phyloP scores from a whole-genome alignment of 30 jellyfish, hydroid and myxozoan species.

The Hydractinia symbiolongicarpus region DNA sequence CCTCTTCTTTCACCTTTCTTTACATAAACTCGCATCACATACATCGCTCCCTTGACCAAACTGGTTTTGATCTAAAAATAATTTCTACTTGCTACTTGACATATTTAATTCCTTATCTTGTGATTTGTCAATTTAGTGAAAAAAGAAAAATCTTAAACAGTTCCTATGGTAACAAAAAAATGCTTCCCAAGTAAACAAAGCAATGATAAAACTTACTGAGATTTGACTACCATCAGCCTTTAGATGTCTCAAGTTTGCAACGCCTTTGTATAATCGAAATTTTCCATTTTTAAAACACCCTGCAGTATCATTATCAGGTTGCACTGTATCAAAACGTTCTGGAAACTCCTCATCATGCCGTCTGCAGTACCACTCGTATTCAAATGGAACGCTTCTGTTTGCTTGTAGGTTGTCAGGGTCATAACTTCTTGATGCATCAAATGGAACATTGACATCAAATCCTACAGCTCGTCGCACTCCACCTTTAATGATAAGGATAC shows the following conservation, averaged over 20 bases:
- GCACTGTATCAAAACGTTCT: slow-evolving; percentile 15
- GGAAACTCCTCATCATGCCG: slow-evolving; percentile 50
- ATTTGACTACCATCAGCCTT: slow-evolving; percentile 26
- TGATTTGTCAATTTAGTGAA: too few species aligned
- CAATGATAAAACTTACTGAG: slow-evolving; percentile 19
- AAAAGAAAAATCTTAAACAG: too few species aligned
- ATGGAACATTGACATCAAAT: slow-evolving; percentile 34
- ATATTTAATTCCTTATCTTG: too few species aligned
- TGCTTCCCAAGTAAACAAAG: background rate
- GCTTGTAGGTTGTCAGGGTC: slow-evolving; percentile 77
- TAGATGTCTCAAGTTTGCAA: slow-evolving; percentile 18
- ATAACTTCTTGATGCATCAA: slow-evolving; percentile 64
- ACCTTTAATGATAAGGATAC: slow-evolving; percentile 32
- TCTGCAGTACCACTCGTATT: slow-evolving; percentile 69
- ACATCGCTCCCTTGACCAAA: slow-evolving; percentile 40
- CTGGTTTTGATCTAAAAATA: slow-evolving; percentile 28
- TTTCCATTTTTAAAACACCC: slow-evolving; percentile 77
- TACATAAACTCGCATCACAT: slow-evolving; percentile 64
- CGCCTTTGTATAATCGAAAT: slow-evolving; percentile 19
- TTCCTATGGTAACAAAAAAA: too few species aligned
- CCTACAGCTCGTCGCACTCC: slow-evolving; percentile 91
- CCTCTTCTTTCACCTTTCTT: slow-evolving; percentile 59
- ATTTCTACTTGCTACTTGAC: too few species aligned
- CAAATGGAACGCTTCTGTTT: slow-evolving; percentile 35
- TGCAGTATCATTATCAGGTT: slow-evolving; percentile 25